Conservation (phyloP, 2,113 vertebrate genomes). For the Bostrychus sinensis region DNA sequence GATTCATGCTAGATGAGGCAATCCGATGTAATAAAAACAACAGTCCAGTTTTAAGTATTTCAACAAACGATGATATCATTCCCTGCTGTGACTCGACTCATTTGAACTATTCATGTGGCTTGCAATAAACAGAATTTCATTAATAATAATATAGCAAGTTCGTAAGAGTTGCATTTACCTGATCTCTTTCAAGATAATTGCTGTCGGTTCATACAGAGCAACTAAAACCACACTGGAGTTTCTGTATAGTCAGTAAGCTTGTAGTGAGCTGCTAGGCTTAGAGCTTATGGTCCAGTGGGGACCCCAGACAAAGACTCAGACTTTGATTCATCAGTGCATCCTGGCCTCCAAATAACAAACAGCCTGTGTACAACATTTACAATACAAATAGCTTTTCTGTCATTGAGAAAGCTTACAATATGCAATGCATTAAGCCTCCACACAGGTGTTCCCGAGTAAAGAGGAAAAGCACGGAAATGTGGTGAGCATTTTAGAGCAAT, state of each 20-base stretch:
- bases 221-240: conserved; percentile 17
- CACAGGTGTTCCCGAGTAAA: neutral
- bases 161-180: conserved; percentile 23
- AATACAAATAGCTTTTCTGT: neutral
- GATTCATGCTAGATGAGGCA: conserved; percentile 29
- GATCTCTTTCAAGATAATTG: conserved; percentile 37
- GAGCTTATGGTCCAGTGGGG: conserved; percentile 21
- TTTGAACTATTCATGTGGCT: conserved; percentile 41
- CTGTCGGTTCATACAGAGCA: conserved; percentile 15
- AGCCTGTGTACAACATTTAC: conserved; percentile 6
- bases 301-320: conserved; percentile 26
- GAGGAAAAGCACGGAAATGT: conserved; percentile 30
- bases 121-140: conserved; percentile 52
- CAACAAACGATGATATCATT: conserved; percentile 21
- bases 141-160: conserved; percentile 43
- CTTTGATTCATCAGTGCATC: conserved; percentile 39
- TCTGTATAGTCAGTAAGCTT: conserved; percentile 10
- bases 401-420: neutral
- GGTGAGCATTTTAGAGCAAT: conserved; percentile 53
- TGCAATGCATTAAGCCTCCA: neutral
- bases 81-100: conserved; percentile 41
- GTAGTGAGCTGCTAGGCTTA: conserved; percentile 10
- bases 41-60: conserved; percentile 25
- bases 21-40: conserved; percentile 32
- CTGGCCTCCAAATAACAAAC: conserved; percentile 1